Conservation (phyloP, 2,888 invertebrate species). For the Eulithis prunata region DNA sequence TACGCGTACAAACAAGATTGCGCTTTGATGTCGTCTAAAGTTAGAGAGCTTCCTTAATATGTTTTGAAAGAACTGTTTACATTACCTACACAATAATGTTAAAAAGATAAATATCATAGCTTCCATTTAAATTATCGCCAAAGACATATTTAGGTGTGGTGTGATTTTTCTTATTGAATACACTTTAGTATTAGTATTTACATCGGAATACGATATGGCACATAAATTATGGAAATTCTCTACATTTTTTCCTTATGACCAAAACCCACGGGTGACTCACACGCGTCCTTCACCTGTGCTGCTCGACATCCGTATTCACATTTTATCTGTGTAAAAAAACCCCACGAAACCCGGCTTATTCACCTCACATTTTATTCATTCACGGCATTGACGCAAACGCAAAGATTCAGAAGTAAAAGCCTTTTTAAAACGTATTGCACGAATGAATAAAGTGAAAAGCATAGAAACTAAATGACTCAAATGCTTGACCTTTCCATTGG, state of each 20-base stretch:
- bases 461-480: conserved; percentile 39
- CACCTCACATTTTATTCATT: conserved; percentile 64
- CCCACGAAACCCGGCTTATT: conserved; percentile 49
- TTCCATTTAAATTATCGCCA: too few species aligned
- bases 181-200: too few species aligned
- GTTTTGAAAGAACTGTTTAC: too few species aligned
- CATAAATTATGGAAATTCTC: conserved; percentile 46
- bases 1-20: conserved; percentile 48
- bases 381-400: conserved; percentile 55
- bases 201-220: too few species aligned
- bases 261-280: conserved; percentile 67
- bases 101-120: too few species aligned
- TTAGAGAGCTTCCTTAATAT: neutral
- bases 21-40: conserved; percentile 39
- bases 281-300: conserved; percentile 74
- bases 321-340: conserved; percentile 55
- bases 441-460: conserved; percentile 31
- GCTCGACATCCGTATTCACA: conserved; percentile 71
- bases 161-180: too few species aligned
- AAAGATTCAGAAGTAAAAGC: conserved; percentile 43
- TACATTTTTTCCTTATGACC: conserved; percentile 56
- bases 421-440: conserved; percentile 39
- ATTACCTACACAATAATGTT: too few species aligned
- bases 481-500: conserved; percentile 42
- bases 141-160: too few species aligned